Conservation (phyloP, 2,113 vertebrate species). For the Azemiops feae region DNA sequence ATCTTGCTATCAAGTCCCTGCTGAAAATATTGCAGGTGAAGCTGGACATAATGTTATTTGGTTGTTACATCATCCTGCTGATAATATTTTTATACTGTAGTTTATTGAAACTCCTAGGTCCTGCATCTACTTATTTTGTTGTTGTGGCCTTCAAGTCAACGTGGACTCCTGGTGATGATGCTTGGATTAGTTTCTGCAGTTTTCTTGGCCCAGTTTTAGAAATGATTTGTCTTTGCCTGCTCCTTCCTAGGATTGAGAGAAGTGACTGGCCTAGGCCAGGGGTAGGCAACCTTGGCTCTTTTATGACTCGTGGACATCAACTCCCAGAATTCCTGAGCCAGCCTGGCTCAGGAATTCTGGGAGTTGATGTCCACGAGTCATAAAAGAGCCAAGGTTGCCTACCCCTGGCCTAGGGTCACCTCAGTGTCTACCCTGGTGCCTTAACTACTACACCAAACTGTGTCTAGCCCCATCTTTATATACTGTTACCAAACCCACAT, state of each 20-base stretch:
- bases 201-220: neutral
- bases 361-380: no score
- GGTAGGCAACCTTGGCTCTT: no score
- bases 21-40: neutral
- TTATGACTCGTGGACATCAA: no score
- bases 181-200: neutral
- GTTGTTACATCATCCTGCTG: neutral
- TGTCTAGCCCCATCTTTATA: neutral
- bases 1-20: neutral
- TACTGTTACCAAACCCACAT: neutral
- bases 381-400: no score
- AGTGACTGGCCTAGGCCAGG: neutral
- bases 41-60: neutral
- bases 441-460: neutral
- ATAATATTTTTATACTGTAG: neutral
- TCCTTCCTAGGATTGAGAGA: neutral
- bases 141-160: neutral
- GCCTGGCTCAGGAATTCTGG: no score
- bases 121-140: neutral
- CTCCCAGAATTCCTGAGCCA: no score
- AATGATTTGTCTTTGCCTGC: neutral
- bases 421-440: neutral
- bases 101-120: neutral
- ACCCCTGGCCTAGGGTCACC: neutral
- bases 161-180: neutral